Percentiles rank a stretch among this genome's conserved stretches.
These are phyloP conservation scores for Spilogale gracilis DNA, from an alignment of 2,113 vertebrate genomes.

Conservation along the genomic window DNA sequence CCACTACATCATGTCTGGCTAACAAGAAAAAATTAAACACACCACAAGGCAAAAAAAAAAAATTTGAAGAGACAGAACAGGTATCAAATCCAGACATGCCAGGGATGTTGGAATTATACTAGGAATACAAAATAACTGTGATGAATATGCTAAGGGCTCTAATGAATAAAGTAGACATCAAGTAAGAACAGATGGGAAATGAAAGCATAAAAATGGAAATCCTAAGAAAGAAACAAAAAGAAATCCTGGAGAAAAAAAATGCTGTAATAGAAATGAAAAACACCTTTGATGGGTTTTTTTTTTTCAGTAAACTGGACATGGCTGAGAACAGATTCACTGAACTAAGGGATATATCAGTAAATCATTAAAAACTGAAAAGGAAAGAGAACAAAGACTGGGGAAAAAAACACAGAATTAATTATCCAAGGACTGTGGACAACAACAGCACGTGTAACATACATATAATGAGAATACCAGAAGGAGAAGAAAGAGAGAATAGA, in stretches of 20 bases:
- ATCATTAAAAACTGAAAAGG: not conserved
- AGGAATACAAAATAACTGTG: not conserved
- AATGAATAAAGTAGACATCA: not conserved
- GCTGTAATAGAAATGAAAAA: not conserved
- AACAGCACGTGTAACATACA: not conserved
- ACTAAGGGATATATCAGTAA: not conserved
- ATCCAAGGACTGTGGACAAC: not conserved
- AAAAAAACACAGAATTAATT: not conserved
- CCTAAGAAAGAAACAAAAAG: not conserved
- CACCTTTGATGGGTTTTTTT: not conserved
- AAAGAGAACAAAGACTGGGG: not conserved
- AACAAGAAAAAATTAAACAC: not conserved
- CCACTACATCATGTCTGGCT: not conserved
- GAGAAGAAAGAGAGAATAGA: not conserved
- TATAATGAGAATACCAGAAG: not conserved
- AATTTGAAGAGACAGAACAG: not conserved
- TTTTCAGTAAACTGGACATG: not conserved
- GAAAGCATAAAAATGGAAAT: not conserved
- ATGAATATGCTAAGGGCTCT: not conserved
- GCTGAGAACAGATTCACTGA: not conserved
- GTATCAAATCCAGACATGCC: not conserved
- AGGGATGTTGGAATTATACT: not conserved
- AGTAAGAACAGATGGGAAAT: not conserved
- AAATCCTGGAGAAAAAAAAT: not conserved
- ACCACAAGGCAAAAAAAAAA: not conserved